Base-by-base conservation (phyloP, 2,888 invertebrate genomes). In the Macrophya annulata region DNA sequence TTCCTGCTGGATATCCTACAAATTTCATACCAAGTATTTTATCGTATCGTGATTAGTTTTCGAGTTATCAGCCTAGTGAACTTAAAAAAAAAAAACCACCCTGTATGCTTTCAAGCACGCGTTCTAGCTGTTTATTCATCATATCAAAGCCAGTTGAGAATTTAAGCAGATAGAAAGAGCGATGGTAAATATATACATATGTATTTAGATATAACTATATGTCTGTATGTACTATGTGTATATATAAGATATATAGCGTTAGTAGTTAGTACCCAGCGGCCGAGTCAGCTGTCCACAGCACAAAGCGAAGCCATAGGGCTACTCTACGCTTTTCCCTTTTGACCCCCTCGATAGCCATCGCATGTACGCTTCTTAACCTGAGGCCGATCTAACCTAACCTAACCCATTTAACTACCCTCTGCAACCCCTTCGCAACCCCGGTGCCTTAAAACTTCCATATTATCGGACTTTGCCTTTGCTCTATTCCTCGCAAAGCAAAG, bases 291-390 rank as follows among this genome's bases (percentile, higher is more conserved):
- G 87, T 86, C 86, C 85, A 86, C 86, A 81, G 86, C 87, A 87
- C 87, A 87, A 87, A 87, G 87, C 87, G 74, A 84, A 74, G 87
- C 87, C 86, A 87, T 85, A 65, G 87, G 87, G 87, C 87, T 86
- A 87, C 87, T 84, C 71, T 85, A 71, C 31, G 45, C 25, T 51
- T 55, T 68, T 1, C 25, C 72, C 43, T 62, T n/a, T 40, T 76
- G 25, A 31, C 10, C 48, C 84, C 74, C 84, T 85, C 71, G 82
- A 65, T 79, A 55, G 40, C 59, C 71, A 45, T 25, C 31, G 43
- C 37, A n/a, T 68, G 68, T n/a, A 83, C 83, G 40, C 48, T 83
- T 51, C 83, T 83, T 45, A 51, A 71, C 68, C 83, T 83, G 48
- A 17, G 71, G 83, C 68, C 65, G 51, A 83, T 25, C 25, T 51